Conservation (phyloP, 2,888 invertebrate genomes). For the Nomada hirtipes region DNA sequence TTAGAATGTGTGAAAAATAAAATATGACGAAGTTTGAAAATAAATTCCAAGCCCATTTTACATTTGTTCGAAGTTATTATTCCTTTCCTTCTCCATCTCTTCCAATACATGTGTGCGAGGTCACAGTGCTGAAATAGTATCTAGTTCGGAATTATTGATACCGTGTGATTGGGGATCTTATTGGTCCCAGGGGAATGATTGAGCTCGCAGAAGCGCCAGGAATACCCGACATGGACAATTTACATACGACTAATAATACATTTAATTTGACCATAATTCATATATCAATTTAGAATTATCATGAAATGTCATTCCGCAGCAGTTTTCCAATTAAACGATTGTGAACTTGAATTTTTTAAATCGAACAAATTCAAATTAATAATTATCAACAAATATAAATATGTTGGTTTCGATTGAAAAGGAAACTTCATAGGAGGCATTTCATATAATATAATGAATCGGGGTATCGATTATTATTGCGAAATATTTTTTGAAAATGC, state of each 20-base stretch:
- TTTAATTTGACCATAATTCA: not conserved
- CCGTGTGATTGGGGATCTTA: slow-evolving; percentile 1
- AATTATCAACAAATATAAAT: too few species aligned
- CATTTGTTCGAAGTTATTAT: not conserved
- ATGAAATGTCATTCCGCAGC: not conserved
- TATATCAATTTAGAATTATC: not conserved
- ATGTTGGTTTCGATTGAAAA: too few species aligned
- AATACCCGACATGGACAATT: not conserved
- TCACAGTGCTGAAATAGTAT: not conserved
- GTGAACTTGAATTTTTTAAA: not conserved
- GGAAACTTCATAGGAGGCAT: too few species aligned
- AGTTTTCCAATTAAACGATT: not conserved
- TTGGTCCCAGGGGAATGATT: not conserved
- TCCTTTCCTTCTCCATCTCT: not conserved
- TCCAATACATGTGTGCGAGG: too few species aligned
- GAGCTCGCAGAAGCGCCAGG: not conserved
- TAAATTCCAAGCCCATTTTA: too few species aligned
- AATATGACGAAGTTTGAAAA: too few species aligned
- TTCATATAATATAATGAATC: too few species aligned
- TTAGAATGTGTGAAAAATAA: too few species aligned
- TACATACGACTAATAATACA: not conserved
- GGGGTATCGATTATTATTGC: too few species aligned
- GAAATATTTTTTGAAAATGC: not conserved
- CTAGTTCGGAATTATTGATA: slow-evolving; percentile 19
- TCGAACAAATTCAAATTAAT: too few species aligned